Base-by-base conservation (phyloP, 2,113 vertebrate genomes). In the Podocnemis expansa region DNA sequence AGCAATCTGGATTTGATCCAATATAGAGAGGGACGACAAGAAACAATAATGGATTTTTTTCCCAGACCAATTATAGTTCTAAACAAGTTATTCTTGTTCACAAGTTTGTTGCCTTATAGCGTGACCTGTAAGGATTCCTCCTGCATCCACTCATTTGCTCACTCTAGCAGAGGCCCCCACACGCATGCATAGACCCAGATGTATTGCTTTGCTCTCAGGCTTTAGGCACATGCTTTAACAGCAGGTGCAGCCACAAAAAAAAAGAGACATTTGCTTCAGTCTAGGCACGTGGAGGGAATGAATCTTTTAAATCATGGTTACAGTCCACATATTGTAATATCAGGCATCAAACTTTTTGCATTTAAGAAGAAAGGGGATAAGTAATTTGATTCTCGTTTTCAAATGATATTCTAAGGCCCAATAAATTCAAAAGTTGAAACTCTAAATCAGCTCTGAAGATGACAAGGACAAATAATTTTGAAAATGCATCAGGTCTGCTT, bases 391-490 rank as follows among this genome's bases (percentile, higher is more conserved):
- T 82, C 22, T 73, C 43, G 10, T 67, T 90, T 89, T 83, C 43
- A 16, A 1, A 81, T 73, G 34, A 49, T 86, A 83, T 91, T 94
- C 81, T 82, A 82, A 56, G 55, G 22, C 49, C 34, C 54, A 22
- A 47, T 91, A 95, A 93, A 93, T 95, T 79, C 84, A 82, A 22
- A 87, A 84, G 89, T 41, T 51, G 27, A 80, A 92, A 80, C 82
- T 88, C 12, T 95, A 93, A 78, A 88, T 96, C 90, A 93, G 78
- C 82, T 81, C 83, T 82, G 85, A 56, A 79, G 82, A 85, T 60
- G 67, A 49, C 86, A 90, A 89, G 91, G 84, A 51, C 85, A 89
- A 67, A 89, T 95, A 78, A 91, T 96, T 90, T 88, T 93, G 73
- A 82, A 93, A 94, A 90, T 58, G 76, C 81, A 81, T 89, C 87